phyloP scores from a whole-genome alignment of 2,888 invertebrate genomes.

The Tachina lurida region DNA sequence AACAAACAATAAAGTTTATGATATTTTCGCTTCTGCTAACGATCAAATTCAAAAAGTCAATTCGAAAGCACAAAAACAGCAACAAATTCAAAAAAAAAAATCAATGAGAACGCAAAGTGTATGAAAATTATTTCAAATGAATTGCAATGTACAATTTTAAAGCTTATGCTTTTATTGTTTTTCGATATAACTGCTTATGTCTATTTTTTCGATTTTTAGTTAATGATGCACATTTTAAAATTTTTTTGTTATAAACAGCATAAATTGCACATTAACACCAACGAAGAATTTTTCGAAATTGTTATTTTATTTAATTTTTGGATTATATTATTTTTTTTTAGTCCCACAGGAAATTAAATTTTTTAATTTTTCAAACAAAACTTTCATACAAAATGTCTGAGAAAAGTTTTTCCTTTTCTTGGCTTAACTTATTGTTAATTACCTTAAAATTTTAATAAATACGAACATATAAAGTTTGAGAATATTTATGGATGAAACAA shows the following conservation, averaged over 20 bases:
- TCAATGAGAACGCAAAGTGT: background rate
- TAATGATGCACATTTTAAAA: background rate
- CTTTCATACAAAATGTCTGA: no score
- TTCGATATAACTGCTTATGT: background rate
- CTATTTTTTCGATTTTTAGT: background rate
- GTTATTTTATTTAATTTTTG: no score
- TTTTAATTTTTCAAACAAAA: no score
- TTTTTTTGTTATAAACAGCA: no score
- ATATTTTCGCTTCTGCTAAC: constrained; percentile 38
- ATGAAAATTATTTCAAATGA: background rate
- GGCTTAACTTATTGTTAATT: no score
- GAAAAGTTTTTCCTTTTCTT: no score
- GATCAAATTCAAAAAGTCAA: constrained; percentile 58
- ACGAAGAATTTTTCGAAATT: no score
- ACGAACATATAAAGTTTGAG: constrained; percentile 48
- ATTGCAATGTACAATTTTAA: background rate
- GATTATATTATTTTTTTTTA: no score
- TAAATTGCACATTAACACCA: no score
- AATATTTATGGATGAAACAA: constrained; percentile 15
- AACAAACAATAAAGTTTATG: constrained; percentile 32
- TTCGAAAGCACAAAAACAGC: constrained; percentile 38
- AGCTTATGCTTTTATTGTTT: background rate
- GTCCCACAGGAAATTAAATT: no score
- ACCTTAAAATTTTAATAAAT: constrained; percentile 26
- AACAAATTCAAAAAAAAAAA: constrained; percentile 25